These are phyloP conservation scores for Drosophila ogumai DNA, from an alignment of 1,140 invertebrate species.

Conservation along the genomic window DNA sequence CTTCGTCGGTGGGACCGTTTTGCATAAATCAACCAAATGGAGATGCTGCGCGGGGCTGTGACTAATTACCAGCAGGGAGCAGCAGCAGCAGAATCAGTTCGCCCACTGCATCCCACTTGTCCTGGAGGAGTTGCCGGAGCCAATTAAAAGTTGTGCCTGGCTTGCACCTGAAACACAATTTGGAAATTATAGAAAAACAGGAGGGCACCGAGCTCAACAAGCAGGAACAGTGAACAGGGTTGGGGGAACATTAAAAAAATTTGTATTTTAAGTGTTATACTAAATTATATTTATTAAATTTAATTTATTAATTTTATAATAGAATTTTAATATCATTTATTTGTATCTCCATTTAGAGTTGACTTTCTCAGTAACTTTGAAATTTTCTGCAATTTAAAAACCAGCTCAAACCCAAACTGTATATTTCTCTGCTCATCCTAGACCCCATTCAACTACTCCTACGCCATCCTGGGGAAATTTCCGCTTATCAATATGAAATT, in stretches of 20 bases:
- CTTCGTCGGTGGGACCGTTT: constrained; percentile 34
- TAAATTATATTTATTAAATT: not conserved
- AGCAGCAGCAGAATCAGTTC: not conserved
- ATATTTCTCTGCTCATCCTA: not conserved
- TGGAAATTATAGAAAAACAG: constrained; percentile 53
- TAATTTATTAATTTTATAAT: too few relatives aligned
- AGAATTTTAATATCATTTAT: too few relatives aligned
- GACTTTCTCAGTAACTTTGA: not conserved
- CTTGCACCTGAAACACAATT: constrained; percentile 61
- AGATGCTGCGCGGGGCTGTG: constrained; percentile 43
- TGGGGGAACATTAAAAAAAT: not conserved
- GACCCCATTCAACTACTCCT: not conserved
- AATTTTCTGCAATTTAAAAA: not conserved
- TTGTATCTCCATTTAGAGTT: not conserved
- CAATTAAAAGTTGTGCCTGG: constrained; percentile 71
- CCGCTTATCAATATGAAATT: constrained; percentile 61
- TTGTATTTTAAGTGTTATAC: not conserved
- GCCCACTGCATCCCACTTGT: constrained; percentile 24
- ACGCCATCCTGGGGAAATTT: constrained; percentile 6
- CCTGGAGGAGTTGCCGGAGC: constrained; percentile 53
- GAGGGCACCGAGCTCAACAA: not conserved
- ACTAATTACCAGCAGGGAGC: constrained; percentile 68
- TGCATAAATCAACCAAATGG: constrained; percentile 75
- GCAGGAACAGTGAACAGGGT: not conserved
- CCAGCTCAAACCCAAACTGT: not conserved